These are phyloP conservation scores for Chaetodon trifascialis DNA, from an alignment of 2,113 vertebrate species.

Conservation along the genomic window DNA sequence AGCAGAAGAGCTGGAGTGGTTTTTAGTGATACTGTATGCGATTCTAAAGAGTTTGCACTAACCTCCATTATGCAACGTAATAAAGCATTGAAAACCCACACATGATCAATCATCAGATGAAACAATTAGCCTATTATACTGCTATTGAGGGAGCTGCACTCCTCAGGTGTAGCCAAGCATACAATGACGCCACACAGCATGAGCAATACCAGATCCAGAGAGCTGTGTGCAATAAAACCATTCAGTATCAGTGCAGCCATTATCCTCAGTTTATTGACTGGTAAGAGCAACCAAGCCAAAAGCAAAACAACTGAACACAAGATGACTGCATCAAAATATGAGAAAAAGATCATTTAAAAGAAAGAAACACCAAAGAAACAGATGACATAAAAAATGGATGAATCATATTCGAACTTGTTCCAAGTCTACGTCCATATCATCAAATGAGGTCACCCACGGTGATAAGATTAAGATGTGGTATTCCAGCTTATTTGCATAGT, in stretches of 20 bases:
- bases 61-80: background rate
- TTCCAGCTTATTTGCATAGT: background rate
- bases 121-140: conserved; percentile 6
- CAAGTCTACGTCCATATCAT: background rate
- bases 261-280: background rate
- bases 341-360: background rate
- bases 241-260: conserved; percentile 2
- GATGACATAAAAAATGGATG: background rate
- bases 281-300: background rate
- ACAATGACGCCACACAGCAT: conserved; percentile 19
- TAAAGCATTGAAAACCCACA: background rate
- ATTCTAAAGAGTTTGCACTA: background rate
- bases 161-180: background rate
- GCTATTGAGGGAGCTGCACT: background rate
- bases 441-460: background rate
- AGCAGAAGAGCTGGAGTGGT: background rate
- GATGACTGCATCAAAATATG: background rate
- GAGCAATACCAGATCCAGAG: background rate
- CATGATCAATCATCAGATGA: conserved; percentile 18
- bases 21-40: background rate
- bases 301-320: background rate
- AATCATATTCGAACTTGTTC: background rate
- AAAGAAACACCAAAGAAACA: background rate
- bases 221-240: background rate
- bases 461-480: background rate